Conservation (phyloP, 2,797 vertebrate species). For the Micrastur ruficollis region DNA sequence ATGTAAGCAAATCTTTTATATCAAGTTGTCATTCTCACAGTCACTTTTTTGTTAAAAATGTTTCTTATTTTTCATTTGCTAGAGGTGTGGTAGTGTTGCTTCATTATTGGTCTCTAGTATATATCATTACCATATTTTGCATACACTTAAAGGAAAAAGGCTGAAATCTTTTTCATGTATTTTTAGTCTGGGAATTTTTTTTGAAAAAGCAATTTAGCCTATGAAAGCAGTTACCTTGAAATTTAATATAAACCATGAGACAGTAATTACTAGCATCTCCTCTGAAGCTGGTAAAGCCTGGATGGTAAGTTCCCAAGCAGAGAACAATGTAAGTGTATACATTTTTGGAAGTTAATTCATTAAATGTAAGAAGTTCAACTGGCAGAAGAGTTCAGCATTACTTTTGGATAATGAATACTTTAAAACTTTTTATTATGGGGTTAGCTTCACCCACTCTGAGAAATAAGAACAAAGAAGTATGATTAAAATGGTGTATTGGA, state of each 20-base stretch:
- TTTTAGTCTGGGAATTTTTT: neutral
- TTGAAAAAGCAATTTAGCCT: neutral
- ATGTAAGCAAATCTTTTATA: neutral
- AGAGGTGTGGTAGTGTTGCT: neutral
- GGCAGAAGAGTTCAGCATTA: neutral
- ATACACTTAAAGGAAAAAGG: neutral
- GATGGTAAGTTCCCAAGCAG: neutral
- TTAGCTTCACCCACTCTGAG: neutral
- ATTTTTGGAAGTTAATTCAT: neutral
- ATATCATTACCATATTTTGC: neutral
- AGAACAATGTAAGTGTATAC: rapidly evolving
- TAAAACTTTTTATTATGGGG: neutral
- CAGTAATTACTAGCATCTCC: neutral
- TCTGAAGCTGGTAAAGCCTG: neutral
- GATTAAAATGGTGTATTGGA: neutral
- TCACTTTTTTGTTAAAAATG: neutral
- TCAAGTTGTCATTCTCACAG: neutral
- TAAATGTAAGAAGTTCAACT: neutral
- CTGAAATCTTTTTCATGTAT: neutral
- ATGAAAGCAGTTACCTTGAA: neutral
- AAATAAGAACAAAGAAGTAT: neutral
- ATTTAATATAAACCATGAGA: neutral
- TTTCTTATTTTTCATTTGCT: neutral
- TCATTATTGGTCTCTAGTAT: neutral
- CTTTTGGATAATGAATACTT: neutral